Evolutionary conservation across 1,140 invertebrate genomes (phyloP), one percentile per base, ranked within the genome.

Genomic region (Micrasema longulum): DNA sequence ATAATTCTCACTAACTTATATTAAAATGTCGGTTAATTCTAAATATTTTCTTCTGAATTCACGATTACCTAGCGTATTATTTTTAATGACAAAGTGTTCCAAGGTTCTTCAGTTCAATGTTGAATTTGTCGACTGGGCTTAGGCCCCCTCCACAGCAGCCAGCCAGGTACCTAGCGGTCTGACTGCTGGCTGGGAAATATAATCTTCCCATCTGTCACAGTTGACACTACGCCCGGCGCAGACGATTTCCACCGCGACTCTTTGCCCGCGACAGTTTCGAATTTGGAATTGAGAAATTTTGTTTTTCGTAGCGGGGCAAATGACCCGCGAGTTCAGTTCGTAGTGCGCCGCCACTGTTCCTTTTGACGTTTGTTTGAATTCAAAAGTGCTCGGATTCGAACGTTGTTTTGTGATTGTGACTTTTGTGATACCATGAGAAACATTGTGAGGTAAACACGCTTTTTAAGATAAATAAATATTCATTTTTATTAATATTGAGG

Each of bases 291-390:
- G 11, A 0, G 20, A 9, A 22, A 20, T 26, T 52, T 12, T 52
- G 12, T 9, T 48, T 7, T 16, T 3, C 16, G 20, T 22, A 11
- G 4, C 1, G 5, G 26, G 20, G 18, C n/a, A 14, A 7, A 53
- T 53, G 50, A 10, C 2, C 18, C 22, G 50, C 50, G 50, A 23
- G 16, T 52, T 22, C 10, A 53, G 50, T 53, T 53, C 50, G 50
- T 53, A 53, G 50, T 53, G 50, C 22, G 50, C 20, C 50, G 22
- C n/a, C n/a, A n/a, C n/a, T n/a, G n/a, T n/a, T n/a, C n/a, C n/a
- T n/a, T n/a, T n/a, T n/a, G n/a, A n/a, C n/a, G n/a, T n/a, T n/a
- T n/a, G n/a, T n/a, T n/a, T n/a, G n/a, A n/a, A n/a, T n/a, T n/a
- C n/a, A n/a, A n/a, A n/a, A n/a, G n/a, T n/a, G n/a, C n/a, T n/a